Evolutionary conservation across 2,113 vertebrate species (phyloP).

Genomic region (Pygoscelis adeliae): DNA sequence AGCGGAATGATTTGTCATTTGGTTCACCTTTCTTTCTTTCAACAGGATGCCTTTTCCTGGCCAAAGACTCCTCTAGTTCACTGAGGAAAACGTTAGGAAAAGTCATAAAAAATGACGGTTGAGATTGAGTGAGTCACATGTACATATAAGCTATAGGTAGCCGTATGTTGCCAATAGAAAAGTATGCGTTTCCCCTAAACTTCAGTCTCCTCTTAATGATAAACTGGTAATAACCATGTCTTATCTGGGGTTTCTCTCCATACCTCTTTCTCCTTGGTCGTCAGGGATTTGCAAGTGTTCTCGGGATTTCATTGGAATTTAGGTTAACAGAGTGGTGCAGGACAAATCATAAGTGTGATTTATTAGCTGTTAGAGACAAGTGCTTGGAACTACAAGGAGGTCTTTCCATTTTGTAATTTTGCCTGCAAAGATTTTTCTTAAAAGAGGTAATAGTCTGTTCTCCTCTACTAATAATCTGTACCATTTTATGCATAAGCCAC

Average conservation of each 20-base stretch:
- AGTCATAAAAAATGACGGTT: background rate
- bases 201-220: background rate
- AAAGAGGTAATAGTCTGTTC: background rate
- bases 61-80: background rate
- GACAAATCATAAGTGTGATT: background rate
- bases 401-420: conserved; percentile 14
- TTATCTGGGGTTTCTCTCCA: background rate
- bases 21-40: background rate
- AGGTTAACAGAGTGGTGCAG: background rate
- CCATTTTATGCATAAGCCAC: background rate
- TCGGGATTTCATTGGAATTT: background rate
- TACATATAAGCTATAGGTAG: background rate
- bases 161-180: background rate
- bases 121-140: background rate
- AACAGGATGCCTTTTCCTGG: background rate
- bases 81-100: background rate
- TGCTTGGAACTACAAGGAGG: background rate
- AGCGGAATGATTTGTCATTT: background rate
- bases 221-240: background rate
- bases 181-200: background rate
- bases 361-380: background rate
- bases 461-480: background rate
- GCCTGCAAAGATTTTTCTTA: conserved; percentile 1
- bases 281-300: background rate
- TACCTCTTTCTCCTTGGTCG: background rate